Conservation (phyloP, 2,113 vertebrate genomes). For the Stegostoma tigrinum region DNA sequence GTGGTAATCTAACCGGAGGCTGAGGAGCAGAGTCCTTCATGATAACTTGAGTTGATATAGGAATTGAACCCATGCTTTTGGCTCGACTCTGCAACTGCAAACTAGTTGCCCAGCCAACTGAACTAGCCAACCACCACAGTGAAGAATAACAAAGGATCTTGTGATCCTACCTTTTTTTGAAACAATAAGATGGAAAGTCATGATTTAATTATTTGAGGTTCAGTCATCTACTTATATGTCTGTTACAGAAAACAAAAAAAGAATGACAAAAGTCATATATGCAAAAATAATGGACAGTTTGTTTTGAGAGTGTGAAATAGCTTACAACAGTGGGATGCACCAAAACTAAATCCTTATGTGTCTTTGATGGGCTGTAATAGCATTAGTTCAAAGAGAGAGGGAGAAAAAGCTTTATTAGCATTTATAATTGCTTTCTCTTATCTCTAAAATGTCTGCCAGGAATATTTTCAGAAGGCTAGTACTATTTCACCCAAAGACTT, state of each 20-base stretch:
- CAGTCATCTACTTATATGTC: background rate
- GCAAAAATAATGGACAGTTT: background rate
- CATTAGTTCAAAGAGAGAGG: background rate
- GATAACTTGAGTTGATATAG: too few species aligned
- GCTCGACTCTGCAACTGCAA: too few species aligned
- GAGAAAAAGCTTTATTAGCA: background rate
- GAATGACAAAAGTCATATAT: background rate
- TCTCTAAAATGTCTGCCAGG: background rate
- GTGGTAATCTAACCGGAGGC: too few species aligned
- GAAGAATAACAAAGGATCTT: background rate
- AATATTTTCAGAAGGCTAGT: slow-evolving; percentile 8
- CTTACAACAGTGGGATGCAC: background rate
- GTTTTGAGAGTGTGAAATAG: background rate
- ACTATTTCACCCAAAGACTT: background rate
- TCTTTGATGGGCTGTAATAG: background rate
- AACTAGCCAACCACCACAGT: too few species aligned
- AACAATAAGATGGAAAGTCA: background rate
- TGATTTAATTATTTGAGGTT: background rate
- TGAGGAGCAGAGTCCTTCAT: too few species aligned
- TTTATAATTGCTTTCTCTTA: background rate
- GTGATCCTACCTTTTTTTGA: background rate
- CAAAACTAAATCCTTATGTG: background rate
- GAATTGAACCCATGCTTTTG: too few species aligned
- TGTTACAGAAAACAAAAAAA: background rate
- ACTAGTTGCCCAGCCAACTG: too few species aligned